Base-by-base conservation (phyloP, 2,888 invertebrate genomes). In the Rhamphomyia laevipes region DNA sequence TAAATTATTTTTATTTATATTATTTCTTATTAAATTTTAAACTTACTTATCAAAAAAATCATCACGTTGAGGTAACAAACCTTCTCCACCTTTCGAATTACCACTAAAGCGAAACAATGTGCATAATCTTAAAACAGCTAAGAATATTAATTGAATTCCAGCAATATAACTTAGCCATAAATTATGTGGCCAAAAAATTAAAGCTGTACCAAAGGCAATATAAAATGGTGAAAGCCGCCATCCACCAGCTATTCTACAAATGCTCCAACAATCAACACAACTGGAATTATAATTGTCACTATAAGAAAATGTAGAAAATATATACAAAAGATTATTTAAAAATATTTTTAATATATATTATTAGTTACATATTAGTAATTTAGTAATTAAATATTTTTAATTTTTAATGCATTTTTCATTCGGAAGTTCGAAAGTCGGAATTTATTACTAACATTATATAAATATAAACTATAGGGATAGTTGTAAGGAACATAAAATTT, bases 131-230 rank as follows among this genome's bases (percentile, higher is more conserved):
- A 74, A 61, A 43, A 71, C 53, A 11, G 74, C 73, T 50, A 76
- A 59, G 2, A 71, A 56, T 23, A 74, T 59, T 31, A 75, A 59
- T 57, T 71, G 66, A 41, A 70, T 64, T 7, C 74, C 74, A 45
- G 73, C 72, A 45, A 75, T 68, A 63, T 74, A 73, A 48, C 73
- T 74, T 42, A 75, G 63, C 75, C 75, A 75, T 44, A 75, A 63
- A 63, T 73, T 71, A 56, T 69, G 65, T 17, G 68, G 68, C 62
- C 65, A 68, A 47, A 67, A 51, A 45, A 68, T 61, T 47, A 69
- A 56, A 41, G 60, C 61, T 42, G 62, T 59, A 54, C 68, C 68
- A 53, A 67, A 57, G 49, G 59, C 59, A 49, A 65, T 55, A 56
- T 68, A 68, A 18, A 64, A 58, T 31, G 64, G 67, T 42, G 66